Conservation (phyloP, 2,113 vertebrate genomes). For the Dipodomys stephensi region DNA sequence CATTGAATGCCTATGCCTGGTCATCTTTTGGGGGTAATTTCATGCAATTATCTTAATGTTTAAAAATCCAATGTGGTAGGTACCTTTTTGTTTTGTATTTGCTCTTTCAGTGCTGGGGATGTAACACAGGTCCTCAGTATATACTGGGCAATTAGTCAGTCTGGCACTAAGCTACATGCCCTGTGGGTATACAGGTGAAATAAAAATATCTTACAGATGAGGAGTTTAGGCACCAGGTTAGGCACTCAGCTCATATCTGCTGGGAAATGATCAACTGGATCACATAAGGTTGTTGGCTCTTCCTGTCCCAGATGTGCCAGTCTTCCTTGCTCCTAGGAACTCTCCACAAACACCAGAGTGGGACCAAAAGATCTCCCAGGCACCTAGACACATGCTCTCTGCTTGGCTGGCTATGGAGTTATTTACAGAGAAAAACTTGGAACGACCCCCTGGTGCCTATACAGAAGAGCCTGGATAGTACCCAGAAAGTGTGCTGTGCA, state of each 20-base stretch:
- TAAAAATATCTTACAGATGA: background rate
- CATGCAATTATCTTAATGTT: background rate
- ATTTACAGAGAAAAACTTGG: constrained; percentile 37
- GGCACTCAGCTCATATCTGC: background rate
- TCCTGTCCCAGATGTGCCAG: background rate
- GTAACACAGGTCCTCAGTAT: background rate
- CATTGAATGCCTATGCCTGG: background rate
- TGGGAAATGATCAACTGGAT: background rate
- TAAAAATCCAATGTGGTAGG: background rate
- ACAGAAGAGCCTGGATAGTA: constrained; percentile 17
- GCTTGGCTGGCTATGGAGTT: background rate
- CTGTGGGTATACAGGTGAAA: background rate
- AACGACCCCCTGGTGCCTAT: background rate
- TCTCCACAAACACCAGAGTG: background rate
- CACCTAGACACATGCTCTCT: background rate
- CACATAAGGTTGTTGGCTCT: rapidly evolving
- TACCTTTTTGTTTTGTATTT: background rate
- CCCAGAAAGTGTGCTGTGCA: constrained; percentile 11
- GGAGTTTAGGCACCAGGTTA: background rate
- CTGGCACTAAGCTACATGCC: background rate
- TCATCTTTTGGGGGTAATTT: background rate
- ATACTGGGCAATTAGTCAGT: background rate
- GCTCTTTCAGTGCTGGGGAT: background rate
- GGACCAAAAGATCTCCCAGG: background rate
- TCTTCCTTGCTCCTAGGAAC: background rate